phyloP scores from a whole-genome alignment of 2,888 invertebrate genomes.

The Cremastinae sp. region DNA sequence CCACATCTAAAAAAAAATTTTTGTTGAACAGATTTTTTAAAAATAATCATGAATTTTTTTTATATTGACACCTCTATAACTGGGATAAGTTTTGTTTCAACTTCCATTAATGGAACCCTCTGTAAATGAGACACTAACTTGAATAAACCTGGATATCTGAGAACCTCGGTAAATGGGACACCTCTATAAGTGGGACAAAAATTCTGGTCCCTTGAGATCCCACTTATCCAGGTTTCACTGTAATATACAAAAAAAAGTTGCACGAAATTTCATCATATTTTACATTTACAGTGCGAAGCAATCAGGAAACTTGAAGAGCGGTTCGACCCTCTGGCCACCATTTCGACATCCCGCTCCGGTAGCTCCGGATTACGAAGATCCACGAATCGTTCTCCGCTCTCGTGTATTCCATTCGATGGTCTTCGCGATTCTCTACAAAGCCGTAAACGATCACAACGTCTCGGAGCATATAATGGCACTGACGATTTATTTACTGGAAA shows the following conservation, averaged over 20 bases:
- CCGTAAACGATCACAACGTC: conserved; percentile 87
- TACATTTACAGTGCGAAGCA: conserved; percentile 82
- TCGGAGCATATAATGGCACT: conserved; percentile 95
- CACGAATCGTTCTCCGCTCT: conserved; percentile 83
- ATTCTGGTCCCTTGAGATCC: too few species aligned
- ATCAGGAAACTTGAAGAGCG: conserved; percentile 83
- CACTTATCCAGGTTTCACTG: background rate
- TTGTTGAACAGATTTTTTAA: too few species aligned
- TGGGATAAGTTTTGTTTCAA: too few species aligned
- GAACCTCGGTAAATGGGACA: too few species aligned
- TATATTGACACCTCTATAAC: too few species aligned
- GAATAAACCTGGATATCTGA: too few species aligned
- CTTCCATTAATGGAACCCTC: too few species aligned
- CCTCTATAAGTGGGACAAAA: too few species aligned
- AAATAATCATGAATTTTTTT: too few species aligned
- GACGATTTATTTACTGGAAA: conserved; percentile 92
- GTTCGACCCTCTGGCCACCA: conserved; percentile 89
- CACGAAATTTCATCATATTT: background rate
- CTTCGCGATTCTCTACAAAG: conserved; percentile 91
- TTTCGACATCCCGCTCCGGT: conserved; percentile 87
- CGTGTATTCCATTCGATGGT: conserved; percentile 87
- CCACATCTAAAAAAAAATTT: too few species aligned
- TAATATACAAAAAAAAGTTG: background rate
- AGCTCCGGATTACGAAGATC: conserved; percentile 86
- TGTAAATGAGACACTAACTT: too few species aligned